Evolutionary conservation across 1,140 invertebrate genomes (phyloP), one percentile per base, ranked within the genome.

Genomic region (Lanistes nyassanus): DNA sequence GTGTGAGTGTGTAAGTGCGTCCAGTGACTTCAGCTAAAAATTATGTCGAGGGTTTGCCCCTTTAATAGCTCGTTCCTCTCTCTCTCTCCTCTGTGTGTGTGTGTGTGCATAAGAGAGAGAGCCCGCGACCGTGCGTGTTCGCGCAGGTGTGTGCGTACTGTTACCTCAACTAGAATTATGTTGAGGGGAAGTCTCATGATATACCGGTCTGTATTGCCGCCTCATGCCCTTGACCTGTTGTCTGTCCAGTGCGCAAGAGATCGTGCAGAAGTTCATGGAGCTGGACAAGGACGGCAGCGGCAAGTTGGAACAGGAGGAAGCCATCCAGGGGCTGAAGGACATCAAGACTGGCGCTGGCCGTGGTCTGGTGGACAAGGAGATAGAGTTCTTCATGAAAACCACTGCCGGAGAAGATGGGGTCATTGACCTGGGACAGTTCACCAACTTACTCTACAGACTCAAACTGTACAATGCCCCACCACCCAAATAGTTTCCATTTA

Each of bases 301-400:
- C 21, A 82, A 86, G 66, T 68, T 87, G 23, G 85, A 87, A 21
- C 67, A 64, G 13, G 80, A 85, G 16, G 85, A 85, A 64, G 85
- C 85, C 2, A 78, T 77, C 36, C 67, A 77, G n/a, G 86, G 83
- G 16, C 78, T 87, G 56, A 79, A 83, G 65, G 60, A 78, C 29
- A 76, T 87, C 58, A 84, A 84, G 47, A 87, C 86, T 2, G 82
- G 79, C 31, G 83, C 85, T 0, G 86, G 85, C n/a, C 74, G 84
- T 58, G 75, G 79, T 34, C 75, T 87, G 34, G 80, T 83, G 60
- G 82, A 84, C 39, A 83, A 82, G 58, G 86, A 87, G 77, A 82
- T 87, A 16, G 85, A 86, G 31, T 85, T 87, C 68, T 87, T 87
- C 76, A 55, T 87, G 51, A 81, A 85, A 58, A 85, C 84, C 13